These are phyloP conservation scores for Syngnathus floridae DNA, from an alignment of 2,113 vertebrate genomes.

Conservation along the genomic window DNA sequence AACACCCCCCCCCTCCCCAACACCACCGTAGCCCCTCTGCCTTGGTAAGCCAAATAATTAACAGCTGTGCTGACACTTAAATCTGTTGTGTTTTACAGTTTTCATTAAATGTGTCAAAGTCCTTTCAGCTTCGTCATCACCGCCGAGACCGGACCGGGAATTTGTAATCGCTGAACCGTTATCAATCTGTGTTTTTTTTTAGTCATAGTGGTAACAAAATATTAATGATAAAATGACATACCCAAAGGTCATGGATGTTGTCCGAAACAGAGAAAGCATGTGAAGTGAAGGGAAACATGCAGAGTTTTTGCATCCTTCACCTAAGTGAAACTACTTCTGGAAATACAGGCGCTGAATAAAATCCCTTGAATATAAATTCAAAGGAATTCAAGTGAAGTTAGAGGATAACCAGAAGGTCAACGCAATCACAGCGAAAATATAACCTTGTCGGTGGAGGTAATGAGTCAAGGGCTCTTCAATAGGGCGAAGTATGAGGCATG, in stretches of 20 bases:
- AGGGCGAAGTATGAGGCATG: not conserved
- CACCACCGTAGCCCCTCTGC: conserved; percentile 23
- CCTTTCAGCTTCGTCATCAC: conserved; percentile 46
- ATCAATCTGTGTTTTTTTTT: not conserved
- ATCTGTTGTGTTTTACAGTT: conserved; percentile 36
- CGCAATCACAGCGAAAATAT: not conserved
- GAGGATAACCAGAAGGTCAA: not conserved
- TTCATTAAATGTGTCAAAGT: conserved; percentile 47
- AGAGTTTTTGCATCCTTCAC: not conserved
- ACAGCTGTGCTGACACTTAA: conserved; percentile 48
- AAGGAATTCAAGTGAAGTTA: not conserved
- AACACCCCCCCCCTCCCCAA: not conserved
- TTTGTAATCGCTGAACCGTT: conserved; percentile 11
- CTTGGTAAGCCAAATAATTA: conserved; percentile 43
- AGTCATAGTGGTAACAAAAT: not conserved
- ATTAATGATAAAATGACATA: not conserved
- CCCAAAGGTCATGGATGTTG: not conserved
- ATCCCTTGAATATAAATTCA: not conserved
- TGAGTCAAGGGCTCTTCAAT: not conserved
- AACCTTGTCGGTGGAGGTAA: not conserved
- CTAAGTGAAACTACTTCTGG: not conserved
- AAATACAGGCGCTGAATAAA: not conserved
- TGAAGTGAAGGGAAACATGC: not conserved
- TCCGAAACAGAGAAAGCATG: not conserved
- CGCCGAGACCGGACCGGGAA: conserved; percentile 5